Base-by-base conservation (phyloP, 2,888 invertebrate species). In the Athrips mouffetella region DNA sequence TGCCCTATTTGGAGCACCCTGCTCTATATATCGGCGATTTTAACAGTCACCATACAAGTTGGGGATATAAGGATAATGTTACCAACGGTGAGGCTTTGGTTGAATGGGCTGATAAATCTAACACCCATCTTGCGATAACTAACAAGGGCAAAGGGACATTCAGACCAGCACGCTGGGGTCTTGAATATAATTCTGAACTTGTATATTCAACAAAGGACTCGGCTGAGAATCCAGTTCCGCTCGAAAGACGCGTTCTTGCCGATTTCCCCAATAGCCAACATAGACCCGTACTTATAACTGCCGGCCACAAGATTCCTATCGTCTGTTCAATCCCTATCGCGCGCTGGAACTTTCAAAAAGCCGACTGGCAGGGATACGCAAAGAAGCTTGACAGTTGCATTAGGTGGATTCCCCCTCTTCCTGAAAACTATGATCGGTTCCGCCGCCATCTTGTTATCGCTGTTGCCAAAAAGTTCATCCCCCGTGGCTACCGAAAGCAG, bases 21-120 rank as follows among this genome's bases (percentile, higher is more conserved):
- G 11, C 29, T 7, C 1, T 46, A 21, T 47, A 40, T 15, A 8
- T 31, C 15, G 47, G 47, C 15, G 46, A 46, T 20, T 46, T 46
- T 6, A 46, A 46, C 8, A 46, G 46, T 20, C 46, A 46, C 20
- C 47, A 47, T 10, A 47, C 47, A 11, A 18, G 10, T 20, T 40
- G 47, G 40, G 40, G 47, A 1, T 47, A 47, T 13, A 31, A 15
- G 6, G 18, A 8, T 2, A 29, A 13, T 6, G 18, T 29, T 13
- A 4, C 2, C 1, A 29, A 42, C 16, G 42, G 42, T 2, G 15
- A 42, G 16, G 27, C 7, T 15, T 7, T 42, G 1, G 8, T 11
- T 1, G 27, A 25, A 5, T 42, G 42, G 42, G 15, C 42, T 13
- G 42, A 42, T 1, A 42, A 16, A 16, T 6, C n/a, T 1, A 41